Percentiles rank a stretch among this genome's conserved stretches.
Evolutionary conservation across 1,140 invertebrate genomes (phyloP).

Genomic region (Lepidurus apus): DNA sequence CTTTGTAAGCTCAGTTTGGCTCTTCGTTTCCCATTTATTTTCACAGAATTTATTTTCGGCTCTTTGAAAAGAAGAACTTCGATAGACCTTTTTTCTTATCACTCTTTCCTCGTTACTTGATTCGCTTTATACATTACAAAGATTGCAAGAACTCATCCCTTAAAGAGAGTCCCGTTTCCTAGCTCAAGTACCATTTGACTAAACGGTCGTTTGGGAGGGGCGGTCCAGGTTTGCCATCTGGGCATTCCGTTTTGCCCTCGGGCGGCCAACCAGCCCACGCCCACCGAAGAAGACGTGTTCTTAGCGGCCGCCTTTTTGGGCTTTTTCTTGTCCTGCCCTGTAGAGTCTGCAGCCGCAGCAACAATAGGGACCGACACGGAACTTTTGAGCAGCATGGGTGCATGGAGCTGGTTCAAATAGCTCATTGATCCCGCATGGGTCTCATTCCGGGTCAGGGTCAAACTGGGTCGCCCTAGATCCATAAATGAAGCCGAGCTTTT

Average conservation of each 20-base stretch:
- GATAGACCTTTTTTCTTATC: too few relatives aligned
- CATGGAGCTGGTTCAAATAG: neutral
- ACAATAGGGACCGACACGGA: too few relatives aligned
- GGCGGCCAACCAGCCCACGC: slow-evolving; percentile 3
- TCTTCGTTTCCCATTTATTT: too few relatives aligned
- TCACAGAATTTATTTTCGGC: too few relatives aligned
- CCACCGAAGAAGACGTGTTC: neutral
- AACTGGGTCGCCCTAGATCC: neutral
- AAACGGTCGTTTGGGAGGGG: slow-evolving; percentile 23
- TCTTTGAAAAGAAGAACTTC: too few relatives aligned
- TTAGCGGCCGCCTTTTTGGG: neutral
- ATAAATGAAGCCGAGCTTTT: neutral
- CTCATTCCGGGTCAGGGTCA: neutral
- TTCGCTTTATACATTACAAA: neutral
- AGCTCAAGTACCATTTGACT: slow-evolving; percentile 24
- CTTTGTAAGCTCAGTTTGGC: too few relatives aligned
- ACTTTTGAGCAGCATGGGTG: neutral
- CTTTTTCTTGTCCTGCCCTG: neutral
- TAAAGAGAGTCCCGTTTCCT: neutral
- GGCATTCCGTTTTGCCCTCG: neutral
- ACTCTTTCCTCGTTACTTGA: neutral
- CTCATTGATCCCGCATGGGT: neutral
- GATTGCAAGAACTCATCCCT: neutral
- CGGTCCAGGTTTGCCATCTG: slow-evolving; percentile 27
- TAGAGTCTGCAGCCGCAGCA: too few relatives aligned